These are phyloP conservation scores for Notechis scutatus DNA, from an alignment of 2,113 vertebrate genomes.

Conservation along the genomic window DNA sequence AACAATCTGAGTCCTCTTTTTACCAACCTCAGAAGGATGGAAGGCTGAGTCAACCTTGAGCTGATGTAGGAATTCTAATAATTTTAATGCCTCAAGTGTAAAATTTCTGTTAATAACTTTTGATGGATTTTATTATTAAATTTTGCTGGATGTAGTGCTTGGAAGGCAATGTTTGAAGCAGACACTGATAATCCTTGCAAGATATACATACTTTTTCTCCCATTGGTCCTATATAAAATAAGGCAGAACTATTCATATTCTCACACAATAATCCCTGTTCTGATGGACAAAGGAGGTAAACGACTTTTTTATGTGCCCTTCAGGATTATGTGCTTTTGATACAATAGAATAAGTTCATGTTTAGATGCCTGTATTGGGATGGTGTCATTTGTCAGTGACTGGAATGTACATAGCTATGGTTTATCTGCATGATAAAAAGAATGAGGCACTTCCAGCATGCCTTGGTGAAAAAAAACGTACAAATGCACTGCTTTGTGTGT, in stretches of 20 bases:
- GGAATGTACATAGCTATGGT: background rate
- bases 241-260: background rate
- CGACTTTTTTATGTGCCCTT: background rate
- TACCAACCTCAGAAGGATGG: no score
- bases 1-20: no score
- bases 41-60: no score
- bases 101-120: no score
- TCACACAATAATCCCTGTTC: background rate
- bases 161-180: background rate
- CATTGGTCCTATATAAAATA: background rate
- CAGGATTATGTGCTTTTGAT: background rate
- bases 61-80: background rate
- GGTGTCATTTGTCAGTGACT: background rate
- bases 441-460: conserved; percentile 51
- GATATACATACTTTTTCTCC: background rate
- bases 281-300: background rate
- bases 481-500: conserved; percentile 23
- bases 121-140: background rate
- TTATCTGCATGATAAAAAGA: conserved; percentile 45
- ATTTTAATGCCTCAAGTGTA: background rate
- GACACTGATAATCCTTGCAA: background rate
- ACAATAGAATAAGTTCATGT: background rate
- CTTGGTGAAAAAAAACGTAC: conserved; percentile 34
- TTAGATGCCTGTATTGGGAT: background rate
- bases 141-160: background rate